Base-by-base conservation (phyloP, 2,113 vertebrate species). In the cat (Felis catus) region DNA sequence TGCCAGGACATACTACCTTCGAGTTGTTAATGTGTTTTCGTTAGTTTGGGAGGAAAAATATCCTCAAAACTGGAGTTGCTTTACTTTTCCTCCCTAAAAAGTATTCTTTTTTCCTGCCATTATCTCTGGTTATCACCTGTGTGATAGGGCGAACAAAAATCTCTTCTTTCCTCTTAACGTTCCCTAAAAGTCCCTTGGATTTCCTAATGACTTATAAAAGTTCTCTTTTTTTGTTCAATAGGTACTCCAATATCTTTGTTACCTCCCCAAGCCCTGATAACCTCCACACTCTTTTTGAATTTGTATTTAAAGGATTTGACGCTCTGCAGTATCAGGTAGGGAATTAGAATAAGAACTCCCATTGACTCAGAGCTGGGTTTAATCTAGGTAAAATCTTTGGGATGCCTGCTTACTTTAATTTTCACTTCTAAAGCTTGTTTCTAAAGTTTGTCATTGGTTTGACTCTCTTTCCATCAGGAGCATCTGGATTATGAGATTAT, bases 251-350 rank as follows among this genome's bases (percentile, higher is more conserved):
- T 81, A 99, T 99, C 96, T 99, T 99, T 95, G 99, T 99, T 63
- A 99, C 99, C 0, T 99, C 99, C 14, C 99, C 99, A 7, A 99
- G 99, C 96, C 99, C 99, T 0, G 99, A 99, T 98, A 99, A 99
- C 98, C 99, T 99, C 70, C 99, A 99, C 96, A 99, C 99, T 12
- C 98, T 99, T 87, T 99, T 99, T 98, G 99, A 99, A 95, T 99
- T 99, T 98, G 98, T 99, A 81, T 99, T 99, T 98, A 99, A 99
- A 98, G 99, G 99, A 79, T 99, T 99, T 95, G 99, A 99, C 98
- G 98, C 99, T 0, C 98, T 99, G 90, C 99, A 99, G 33, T 99
- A 99, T 94, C 99, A 99, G 99, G 99, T 99, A 92, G 98, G 98
- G 66, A 89, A 33, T 25, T 27, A 88, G 81, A 58, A 7, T 36